Evolutionary conservation across 2,113 vertebrate genomes (phyloP).

Genomic region (Neogobius melanostomus): DNA sequence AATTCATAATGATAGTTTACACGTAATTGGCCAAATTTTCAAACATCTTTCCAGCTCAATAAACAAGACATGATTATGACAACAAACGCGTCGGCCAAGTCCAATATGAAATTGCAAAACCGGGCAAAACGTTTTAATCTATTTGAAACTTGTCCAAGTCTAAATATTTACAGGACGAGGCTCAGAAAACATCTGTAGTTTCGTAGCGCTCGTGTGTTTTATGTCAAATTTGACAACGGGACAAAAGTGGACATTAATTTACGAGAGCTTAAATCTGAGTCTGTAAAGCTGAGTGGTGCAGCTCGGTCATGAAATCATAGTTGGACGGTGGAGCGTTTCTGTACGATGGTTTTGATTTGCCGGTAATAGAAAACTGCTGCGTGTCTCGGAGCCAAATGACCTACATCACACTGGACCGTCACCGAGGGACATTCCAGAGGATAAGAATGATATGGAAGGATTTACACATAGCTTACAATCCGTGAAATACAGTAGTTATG

Average conservation of each 20-base stretch:
- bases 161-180: not conserved
- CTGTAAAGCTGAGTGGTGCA: conserved; percentile 8
- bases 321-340: conserved; percentile 18
- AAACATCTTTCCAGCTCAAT: too few relatives aligned
- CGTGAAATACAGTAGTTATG: not conserved
- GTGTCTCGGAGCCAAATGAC: conserved; percentile 24
- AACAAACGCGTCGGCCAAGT: not conserved
- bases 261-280: conserved; percentile 8
- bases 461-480: not conserved
- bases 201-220: not conserved
- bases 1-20: too few relatives aligned
- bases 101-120: not conserved
- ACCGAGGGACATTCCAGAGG: conserved; percentile 11
- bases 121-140: not conserved
- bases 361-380: conserved; percentile 33
- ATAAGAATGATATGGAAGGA: conserved; percentile 7
- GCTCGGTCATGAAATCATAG: conserved; percentile 48
- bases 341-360: conserved; percentile 10
- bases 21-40: too few relatives aligned
- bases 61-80: not conserved
- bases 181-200: conserved; percentile 21
- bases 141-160: not conserved
- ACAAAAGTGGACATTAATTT: conserved; percentile 26
- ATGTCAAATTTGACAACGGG: not conserved
- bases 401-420: conserved; percentile 24